phyloP scores from a whole-genome alignment of 2,797 vertebrate species.

The Ptychobarbus kaznakovi region DNA sequence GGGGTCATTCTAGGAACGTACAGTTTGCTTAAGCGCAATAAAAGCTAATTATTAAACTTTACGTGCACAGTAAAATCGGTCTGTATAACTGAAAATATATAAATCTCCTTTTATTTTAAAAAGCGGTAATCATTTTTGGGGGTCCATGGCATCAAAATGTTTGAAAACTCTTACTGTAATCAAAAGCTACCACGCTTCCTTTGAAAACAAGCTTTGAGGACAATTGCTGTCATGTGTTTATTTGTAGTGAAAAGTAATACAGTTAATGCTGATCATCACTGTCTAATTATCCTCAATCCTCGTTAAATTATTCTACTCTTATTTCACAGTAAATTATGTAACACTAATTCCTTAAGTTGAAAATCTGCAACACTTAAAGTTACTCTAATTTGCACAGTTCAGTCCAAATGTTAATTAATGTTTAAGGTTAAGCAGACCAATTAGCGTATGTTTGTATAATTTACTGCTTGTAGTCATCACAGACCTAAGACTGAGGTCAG shows the following conservation, averaged over 20 bases:
- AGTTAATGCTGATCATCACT: neutral
- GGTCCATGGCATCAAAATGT: neutral
- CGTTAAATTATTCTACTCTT: neutral
- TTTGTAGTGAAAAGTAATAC: neutral
- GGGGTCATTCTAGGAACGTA: neutral
- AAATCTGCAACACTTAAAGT: neutral
- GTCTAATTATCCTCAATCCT: neutral
- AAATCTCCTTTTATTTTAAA: neutral
- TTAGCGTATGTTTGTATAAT: neutral
- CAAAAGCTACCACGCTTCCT: neutral
- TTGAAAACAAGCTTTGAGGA: neutral
- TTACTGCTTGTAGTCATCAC: conserved; percentile 4
- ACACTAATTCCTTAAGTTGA: neutral
- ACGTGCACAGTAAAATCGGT: neutral
- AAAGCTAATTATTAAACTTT: neutral
- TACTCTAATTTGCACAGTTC: neutral
- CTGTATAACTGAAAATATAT: neutral
- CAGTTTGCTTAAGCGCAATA: neutral
- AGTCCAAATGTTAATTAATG: conserved; percentile 1
- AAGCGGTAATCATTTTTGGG: neutral
- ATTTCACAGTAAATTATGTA: neutral
- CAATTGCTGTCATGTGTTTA: neutral
- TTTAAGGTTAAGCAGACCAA: neutral
- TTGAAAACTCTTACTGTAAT: neutral
- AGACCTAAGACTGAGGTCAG: neutral